Conservation (phyloP, 1,140 invertebrate genomes). For the Babylonia areolata region DNA sequence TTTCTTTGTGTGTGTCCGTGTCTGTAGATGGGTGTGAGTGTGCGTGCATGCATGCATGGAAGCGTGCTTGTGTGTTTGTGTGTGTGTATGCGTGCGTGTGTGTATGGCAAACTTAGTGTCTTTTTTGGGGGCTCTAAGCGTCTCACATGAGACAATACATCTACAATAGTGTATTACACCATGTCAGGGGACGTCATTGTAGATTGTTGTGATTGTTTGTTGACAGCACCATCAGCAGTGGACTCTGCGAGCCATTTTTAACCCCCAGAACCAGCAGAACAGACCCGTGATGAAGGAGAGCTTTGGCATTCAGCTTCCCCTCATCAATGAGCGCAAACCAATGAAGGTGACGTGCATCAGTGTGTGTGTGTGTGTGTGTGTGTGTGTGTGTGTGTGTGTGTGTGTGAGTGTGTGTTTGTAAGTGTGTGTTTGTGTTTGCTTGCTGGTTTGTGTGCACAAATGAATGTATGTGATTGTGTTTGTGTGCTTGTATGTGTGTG, state of each 20-base stretch:
- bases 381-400: neutral
- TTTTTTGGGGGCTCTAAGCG: no score
- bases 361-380: neutral
- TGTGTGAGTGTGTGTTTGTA: neutral
- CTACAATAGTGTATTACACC: no score
- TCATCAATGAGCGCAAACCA: constrained; percentile 66
- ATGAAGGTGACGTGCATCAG: constrained; percentile 54
- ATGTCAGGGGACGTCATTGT: neutral
- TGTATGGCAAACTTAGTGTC: neutral
- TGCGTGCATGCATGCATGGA: neutral
- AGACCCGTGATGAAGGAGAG: constrained; percentile 70
- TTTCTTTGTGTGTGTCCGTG: neutral
- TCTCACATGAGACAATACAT: no score
- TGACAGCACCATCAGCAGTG: constrained; percentile 58
- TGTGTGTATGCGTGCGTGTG: neutral
- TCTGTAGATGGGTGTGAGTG: neutral
- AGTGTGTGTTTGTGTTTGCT: no score
- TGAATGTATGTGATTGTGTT: no score
- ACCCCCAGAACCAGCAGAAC: constrained; percentile 72
- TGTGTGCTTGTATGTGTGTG: neutral
- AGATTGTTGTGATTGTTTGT: neutral
- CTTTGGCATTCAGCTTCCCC: constrained; percentile 74
- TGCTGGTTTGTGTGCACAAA: no score
- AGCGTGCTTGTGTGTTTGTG: neutral
- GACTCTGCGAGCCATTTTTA: constrained; percentile 65